phyloP scores from a whole-genome alignment of 2,888 invertebrate genomes.

The Torymus aiolomorphi region DNA sequence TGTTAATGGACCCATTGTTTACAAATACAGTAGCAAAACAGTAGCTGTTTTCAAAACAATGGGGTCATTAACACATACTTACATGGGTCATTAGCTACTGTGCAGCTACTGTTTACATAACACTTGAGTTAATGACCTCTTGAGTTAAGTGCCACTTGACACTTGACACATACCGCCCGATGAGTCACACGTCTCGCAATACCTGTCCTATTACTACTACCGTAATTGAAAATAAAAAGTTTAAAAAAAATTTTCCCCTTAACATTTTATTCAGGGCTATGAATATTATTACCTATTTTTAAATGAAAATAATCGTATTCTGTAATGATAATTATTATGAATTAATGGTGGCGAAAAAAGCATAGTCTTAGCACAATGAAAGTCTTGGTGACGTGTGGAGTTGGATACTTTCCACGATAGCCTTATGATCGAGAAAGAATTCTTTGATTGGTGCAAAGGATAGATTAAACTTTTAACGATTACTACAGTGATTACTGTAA shows the following conservation, averaged over 20 bases:
- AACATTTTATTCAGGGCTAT: conserved; percentile 14
- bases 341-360: conserved; percentile 8
- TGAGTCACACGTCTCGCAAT: too few relatives aligned
- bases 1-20: too few relatives aligned
- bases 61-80: too few relatives aligned
- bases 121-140: too few relatives aligned
- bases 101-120: too few relatives aligned
- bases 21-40: too few relatives aligned
- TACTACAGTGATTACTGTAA: not conserved
- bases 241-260: not conserved
- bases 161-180: too few relatives aligned
- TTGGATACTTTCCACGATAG: conserved; percentile 8
- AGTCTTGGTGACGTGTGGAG: not conserved
- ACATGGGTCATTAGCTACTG: too few relatives aligned
- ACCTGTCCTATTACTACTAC: too few relatives aligned
- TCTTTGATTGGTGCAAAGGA: conserved; percentile 20
- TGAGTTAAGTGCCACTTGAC: too few relatives aligned
- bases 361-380: conserved; percentile 19
- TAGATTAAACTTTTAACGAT: conserved; percentile 22
- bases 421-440: conserved; percentile 36
- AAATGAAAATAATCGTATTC: conserved; percentile 1
- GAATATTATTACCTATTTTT: not conserved
- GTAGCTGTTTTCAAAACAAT: too few relatives aligned
- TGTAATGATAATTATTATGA: not conserved
- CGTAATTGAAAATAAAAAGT: conserved; percentile 13